phyloP scores from a whole-genome alignment of 2,797 vertebrate species.

The Mus caroli region DNA sequence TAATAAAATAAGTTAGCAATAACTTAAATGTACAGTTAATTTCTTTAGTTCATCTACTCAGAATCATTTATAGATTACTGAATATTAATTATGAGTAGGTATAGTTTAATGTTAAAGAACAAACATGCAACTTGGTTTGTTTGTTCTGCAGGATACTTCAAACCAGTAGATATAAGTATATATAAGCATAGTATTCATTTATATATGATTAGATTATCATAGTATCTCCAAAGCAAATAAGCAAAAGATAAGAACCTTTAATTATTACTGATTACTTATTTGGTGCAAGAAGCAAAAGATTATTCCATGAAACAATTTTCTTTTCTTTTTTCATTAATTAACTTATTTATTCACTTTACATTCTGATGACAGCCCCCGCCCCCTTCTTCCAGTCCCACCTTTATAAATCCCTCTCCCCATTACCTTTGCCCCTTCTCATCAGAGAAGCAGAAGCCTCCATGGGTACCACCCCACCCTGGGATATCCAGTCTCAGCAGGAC shows the following conservation, averaged over 20 bases:
- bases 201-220: not conserved
- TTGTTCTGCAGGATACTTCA: not conserved
- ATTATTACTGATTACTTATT: no score
- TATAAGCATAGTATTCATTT: not conserved
- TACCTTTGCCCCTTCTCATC: no score
- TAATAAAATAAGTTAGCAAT: not conserved
- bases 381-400: no score
- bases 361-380: no score
- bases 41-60: constrained; percentile 2
- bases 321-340: no score
- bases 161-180: not conserved
- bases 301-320: not conserved
- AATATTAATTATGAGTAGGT: constrained; percentile 1
- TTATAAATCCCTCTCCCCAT: no score
- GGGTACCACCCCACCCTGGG: no score
- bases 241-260: no score
- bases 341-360: no score
- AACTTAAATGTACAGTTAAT: not conserved
- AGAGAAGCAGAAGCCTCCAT: no score
- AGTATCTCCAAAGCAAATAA: not conserved
- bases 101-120: constrained; percentile 8
- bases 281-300: not conserved
- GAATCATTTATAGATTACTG: not conserved
- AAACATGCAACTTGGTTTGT: not conserved
- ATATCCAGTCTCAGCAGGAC: no score